Evolutionary conservation across 2,113 vertebrate genomes (phyloP).

Genomic region (Spermophilus dauricus): DNA sequence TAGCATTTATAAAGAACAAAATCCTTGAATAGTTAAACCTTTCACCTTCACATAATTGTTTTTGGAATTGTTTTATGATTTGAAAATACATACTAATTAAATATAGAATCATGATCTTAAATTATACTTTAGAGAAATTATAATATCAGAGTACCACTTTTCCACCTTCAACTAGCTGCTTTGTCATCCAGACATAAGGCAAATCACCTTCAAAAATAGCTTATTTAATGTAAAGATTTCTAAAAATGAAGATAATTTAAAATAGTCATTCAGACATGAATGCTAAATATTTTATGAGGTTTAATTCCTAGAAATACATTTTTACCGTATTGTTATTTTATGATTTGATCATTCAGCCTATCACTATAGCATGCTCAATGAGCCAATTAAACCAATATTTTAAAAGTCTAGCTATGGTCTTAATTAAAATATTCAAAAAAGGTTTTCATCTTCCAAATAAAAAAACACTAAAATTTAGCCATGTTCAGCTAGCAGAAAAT

Average conservation of each 20-base stretch:
- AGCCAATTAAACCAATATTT: conserved; percentile 22
- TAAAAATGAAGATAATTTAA: not conserved
- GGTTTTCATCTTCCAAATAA: not conserved
- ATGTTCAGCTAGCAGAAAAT: conserved; percentile 43
- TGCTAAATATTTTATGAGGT: not conserved
- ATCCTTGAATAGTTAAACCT: conserved; percentile 42
- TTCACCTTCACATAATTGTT: not conserved
- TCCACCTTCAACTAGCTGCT: not conserved
- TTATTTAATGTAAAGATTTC: not conserved
- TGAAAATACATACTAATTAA: not conserved
- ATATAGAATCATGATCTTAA: not conserved
- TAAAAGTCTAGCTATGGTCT: conserved; percentile 46
- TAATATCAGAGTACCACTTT: not conserved
- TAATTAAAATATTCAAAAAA: conserved; percentile 49
- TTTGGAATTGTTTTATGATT: conserved; percentile 22
- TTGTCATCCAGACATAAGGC: not conserved
- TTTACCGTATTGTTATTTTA: conserved; percentile 22
- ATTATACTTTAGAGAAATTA: not conserved
- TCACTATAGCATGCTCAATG: not conserved
- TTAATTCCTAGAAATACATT: conserved; percentile 15
- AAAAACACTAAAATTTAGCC: not conserved
- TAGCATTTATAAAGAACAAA: conserved; percentile 46
- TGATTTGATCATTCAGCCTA: not conserved
- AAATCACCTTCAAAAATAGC: conserved; percentile 44
- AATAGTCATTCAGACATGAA: not conserved